Evolutionary conservation across 2,888 invertebrate species (phyloP), one percentile per base, ranked within the genome.

Genomic region (Heliconius erato): DNA sequence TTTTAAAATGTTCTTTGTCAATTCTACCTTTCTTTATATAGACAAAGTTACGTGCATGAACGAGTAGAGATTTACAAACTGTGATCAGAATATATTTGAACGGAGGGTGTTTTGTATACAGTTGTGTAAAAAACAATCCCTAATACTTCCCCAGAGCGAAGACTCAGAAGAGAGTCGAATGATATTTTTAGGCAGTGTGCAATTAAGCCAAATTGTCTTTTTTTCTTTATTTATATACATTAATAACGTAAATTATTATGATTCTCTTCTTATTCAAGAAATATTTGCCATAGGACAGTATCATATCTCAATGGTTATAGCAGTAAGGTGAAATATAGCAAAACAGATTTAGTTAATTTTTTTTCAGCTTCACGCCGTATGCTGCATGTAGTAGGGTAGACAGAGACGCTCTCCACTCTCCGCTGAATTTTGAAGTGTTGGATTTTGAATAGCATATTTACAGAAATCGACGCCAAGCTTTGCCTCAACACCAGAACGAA

Each of bases 41-140:
- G 44, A 26, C 2, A 26, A 44, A 44, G 44, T 44, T 2, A 72
- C 40, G 71, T 7, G 26, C 44, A 26, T 26, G 1, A 44, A n/a
- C n/a, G n/a, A 72, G n/a, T 49, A 26, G 9, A 72, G 72, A n/a
- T 14, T 26, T 14, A 72, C 26, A 72, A 72, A 72, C 2, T 72
- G n/a, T 4, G 44, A 26, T 14, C 72, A 26, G 16, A 72, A 26
- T 72, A 44, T n/a, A 71, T 72, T 72, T 72, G 16, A 72, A 16
- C 71, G 44, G 26, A 72, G 71, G 71, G 44, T 44, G 26, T 44
- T 72, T 44, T 72, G 40, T 72, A 44, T 26, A 6, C 44, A n/a
- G 72, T 16, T 26, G 9, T 44, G 16, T 44, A 72, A 72, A 72
- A 49, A 72, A 72, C 72, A 44, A 72, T 49, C 72, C 72, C 44